A percentile compares a stretch with the other conserved stretches of the same genome.
Conservation (phyloP, 2,888 invertebrate genomes). For the Ophion slaviceki region DNA sequence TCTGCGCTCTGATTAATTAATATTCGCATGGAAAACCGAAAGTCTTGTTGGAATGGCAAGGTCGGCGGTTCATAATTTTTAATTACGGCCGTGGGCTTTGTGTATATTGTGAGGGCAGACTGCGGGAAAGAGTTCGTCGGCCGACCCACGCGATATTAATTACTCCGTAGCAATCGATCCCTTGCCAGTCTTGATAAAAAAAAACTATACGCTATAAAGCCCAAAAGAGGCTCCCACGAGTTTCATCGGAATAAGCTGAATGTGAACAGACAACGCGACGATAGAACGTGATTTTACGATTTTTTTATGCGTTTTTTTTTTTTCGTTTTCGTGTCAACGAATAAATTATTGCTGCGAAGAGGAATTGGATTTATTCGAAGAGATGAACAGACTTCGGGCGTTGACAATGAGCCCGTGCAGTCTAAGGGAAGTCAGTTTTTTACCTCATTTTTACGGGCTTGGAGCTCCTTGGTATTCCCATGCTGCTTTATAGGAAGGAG, state of each 20-base stretch:
- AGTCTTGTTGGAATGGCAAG: not conserved
- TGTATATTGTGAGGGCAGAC: constrained; percentile 19
- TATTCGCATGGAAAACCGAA: not conserved
- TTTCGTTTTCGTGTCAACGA: too few relatives aligned
- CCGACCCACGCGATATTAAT: constrained; percentile 51
- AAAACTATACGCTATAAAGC: constrained; percentile 22
- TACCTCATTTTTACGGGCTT: too few relatives aligned
- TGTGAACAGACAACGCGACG: not conserved
- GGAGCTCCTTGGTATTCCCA: too few relatives aligned
- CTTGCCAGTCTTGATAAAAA: constrained; percentile 40
- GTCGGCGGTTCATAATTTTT: constrained; percentile 15
- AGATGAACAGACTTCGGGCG: too few relatives aligned
- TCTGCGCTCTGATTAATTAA: not conserved
- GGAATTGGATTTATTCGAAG: too few relatives aligned
- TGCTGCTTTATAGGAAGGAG: too few relatives aligned
- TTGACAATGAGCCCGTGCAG: too few relatives aligned
- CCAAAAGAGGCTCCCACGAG: not conserved
- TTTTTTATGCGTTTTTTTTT: not conserved
- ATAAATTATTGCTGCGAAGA: too few relatives aligned
- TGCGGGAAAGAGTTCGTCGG: constrained; percentile 29
- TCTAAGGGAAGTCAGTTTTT: too few relatives aligned
- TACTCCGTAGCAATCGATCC: constrained; percentile 46
- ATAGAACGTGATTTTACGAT: not conserved
- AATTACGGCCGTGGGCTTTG: constrained; percentile 31
- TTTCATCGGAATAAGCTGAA: not conserved